These are phyloP conservation scores for Passerina amoena DNA, from an alignment of 2,113 vertebrate species.

Conservation along the genomic window DNA sequence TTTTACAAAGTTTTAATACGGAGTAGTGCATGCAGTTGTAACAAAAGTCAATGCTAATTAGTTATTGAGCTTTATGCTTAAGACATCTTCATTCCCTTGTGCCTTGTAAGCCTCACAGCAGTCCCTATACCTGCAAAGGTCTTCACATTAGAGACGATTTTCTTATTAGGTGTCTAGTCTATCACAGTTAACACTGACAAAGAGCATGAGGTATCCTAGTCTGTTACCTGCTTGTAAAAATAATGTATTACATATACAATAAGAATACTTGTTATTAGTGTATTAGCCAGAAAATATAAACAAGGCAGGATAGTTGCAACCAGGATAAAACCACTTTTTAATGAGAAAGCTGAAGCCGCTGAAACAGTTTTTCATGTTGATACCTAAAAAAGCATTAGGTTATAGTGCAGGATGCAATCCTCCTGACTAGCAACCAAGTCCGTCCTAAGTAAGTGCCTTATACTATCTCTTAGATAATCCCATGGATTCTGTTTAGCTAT, in stretches of 20 bases:
- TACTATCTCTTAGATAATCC: background rate
- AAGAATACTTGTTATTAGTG: conserved; percentile 45
- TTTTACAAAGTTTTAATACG: conserved; percentile 55
- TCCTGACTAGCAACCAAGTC: background rate
- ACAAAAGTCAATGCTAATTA: background rate
- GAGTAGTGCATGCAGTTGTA: conserved; percentile 64
- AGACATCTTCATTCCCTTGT: background rate
- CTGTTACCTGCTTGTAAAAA: conserved; percentile 31
- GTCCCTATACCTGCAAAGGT: background rate
- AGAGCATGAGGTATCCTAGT: conserved; percentile 25
- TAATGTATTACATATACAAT: background rate
- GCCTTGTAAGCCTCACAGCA: background rate
- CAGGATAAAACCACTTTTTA: background rate
- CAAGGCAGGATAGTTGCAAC: background rate
- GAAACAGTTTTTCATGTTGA: background rate
- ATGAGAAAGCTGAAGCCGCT: conserved; percentile 11
- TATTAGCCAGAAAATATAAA: conserved; percentile 44
- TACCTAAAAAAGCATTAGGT: background rate
- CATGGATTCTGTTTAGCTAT: background rate
- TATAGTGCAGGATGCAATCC: background rate
- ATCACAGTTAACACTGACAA: background rate
- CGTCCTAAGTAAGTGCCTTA: background rate
- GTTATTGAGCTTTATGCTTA: background rate
- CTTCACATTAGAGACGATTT: background rate
- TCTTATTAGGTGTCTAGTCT: background rate